These are phyloP conservation scores for Coenonympha arcania DNA, from an alignment of 2,888 invertebrate species.

Conservation along the genomic window DNA sequence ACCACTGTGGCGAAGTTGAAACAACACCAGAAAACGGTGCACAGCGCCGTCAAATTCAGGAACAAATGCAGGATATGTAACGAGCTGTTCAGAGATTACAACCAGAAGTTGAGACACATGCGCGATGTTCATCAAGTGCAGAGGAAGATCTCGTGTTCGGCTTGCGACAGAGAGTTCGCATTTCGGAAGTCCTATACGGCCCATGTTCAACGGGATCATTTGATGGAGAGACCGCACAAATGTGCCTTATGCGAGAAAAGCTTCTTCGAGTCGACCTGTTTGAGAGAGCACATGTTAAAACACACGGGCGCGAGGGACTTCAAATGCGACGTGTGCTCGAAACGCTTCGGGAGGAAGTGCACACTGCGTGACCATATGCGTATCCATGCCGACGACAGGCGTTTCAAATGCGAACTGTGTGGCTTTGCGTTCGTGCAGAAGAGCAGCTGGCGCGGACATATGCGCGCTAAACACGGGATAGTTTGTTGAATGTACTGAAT, in stretches of 20 bases:
- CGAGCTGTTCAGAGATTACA: slow-evolving; percentile 37
- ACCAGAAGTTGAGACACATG: slow-evolving; percentile 36
- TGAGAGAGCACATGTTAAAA: slow-evolving; percentile 34
- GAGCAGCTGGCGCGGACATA: slow-evolving; percentile 19
- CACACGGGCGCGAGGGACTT: slow-evolving; percentile 32
- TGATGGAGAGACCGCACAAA: slow-evolving; percentile 38
- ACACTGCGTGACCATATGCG: slow-evolving; percentile 43
- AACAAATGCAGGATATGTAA: slow-evolving; percentile 40
- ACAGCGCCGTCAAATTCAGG: slow-evolving; percentile 36
- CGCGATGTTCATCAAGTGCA: slow-evolving; percentile 31
- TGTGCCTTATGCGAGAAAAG: slow-evolving; percentile 37
- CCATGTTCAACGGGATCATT: slow-evolving; percentile 42
- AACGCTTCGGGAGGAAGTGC: slow-evolving; percentile 31
- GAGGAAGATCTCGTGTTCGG: slow-evolving; percentile 31
- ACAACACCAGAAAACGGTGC: slow-evolving; percentile 50
- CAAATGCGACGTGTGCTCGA: slow-evolving; percentile 35
- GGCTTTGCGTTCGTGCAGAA: slow-evolving; percentile 10
- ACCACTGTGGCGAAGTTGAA: slow-evolving; percentile 44
- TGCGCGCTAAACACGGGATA: slow-evolving; percentile 16
- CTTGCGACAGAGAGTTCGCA: slow-evolving; percentile 37
- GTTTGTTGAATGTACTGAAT: background rate
- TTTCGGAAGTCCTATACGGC: slow-evolving; percentile 30
- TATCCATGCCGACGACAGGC: slow-evolving; percentile 52
- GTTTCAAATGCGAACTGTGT: slow-evolving; percentile 38
- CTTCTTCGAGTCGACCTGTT: slow-evolving; percentile 31